A percentile compares a stretch with the other conserved stretches of the same genome.
Evolutionary conservation across 2,888 invertebrate species (phyloP).

Genomic region (Eucriotettix oculatus): DNA sequence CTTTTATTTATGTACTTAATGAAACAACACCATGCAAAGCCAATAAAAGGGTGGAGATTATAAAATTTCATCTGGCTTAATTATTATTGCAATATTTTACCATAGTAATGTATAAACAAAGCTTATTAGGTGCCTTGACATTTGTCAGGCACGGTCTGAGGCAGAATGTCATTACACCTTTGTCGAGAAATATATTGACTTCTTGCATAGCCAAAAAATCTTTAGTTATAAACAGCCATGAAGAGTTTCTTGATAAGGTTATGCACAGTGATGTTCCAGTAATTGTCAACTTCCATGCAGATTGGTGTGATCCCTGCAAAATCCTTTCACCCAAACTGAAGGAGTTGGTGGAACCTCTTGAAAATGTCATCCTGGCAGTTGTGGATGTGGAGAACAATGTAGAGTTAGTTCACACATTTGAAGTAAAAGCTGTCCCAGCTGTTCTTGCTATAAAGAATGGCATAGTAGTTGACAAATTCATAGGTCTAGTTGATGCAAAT

Average conservation of each 20-base stretch:
- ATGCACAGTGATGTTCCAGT: constrained; percentile 72
- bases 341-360: constrained; percentile 54
- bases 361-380: constrained; percentile 58
- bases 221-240: constrained; percentile 33
- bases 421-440: constrained; percentile 70
- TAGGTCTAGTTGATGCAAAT: constrained; percentile 65
- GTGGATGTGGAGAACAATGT: constrained; percentile 70
- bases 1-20: constrained; percentile 32
- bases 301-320: constrained; percentile 84
- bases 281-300: constrained; percentile 82
- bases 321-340: constrained; percentile 69
- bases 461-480: constrained; percentile 70
- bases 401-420: constrained; percentile 64
- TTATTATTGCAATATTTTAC: background rate
- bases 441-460: constrained; percentile 69
- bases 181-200: too few relatives aligned
- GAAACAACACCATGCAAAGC: constrained; percentile 29
- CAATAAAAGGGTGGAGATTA: constrained; percentile 25
- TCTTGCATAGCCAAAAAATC: background rate
- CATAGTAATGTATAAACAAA: too few relatives aligned
- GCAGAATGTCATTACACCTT: too few relatives aligned
- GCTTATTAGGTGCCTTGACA: too few relatives aligned
- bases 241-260: constrained; percentile 61
- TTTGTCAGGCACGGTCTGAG: too few relatives aligned
- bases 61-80: background rate